Base-by-base conservation (phyloP, 2,797 vertebrate species). In the Aphelocoma californica region DNA sequence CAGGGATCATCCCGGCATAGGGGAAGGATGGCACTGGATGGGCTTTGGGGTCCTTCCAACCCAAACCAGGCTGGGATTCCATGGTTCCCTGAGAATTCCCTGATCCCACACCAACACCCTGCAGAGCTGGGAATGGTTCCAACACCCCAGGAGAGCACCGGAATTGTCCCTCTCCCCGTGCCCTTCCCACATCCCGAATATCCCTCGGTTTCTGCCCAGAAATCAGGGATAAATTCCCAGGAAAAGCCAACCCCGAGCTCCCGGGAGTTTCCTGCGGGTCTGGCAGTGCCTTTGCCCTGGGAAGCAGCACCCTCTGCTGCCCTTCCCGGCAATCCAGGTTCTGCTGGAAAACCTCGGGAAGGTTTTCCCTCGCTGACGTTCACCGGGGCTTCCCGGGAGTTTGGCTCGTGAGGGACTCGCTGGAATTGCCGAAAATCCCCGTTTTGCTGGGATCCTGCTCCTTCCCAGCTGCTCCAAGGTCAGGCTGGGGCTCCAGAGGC, bases 271-370 rank as follows among this genome's bases (percentile, higher is more conserved):
- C 32, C 32, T 0, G 13, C 28, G 4, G 6, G 14, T 5, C 21
- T 6, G 31, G 31, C n/a, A n/a, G 28, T 0, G 67, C 47, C 44
- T 24, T 12, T 38, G 48, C 66, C 83, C 82, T 18, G 92, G 77
- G 70, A 2, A 83, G 92, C 92, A 90, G 93, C 88, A 51, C 86
- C 95, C 93, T 93, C 96, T 95, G 92, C 93, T 45, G 95, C 88
- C 88, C 53, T 69, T 45, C 67, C 32, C 40, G 51, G 72, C 66
- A n/a, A 47, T 24, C 73, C 87, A 4, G 42, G 6, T 5, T 42
- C 40, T 0, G 54, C 58, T 24, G 5, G 1, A 7, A 47, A 70
- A 18, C 36, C 34, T 67, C 70, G 67, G 9, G 15, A 11, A 17
- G 9, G 0, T 9, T 58, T 21, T 13, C 23, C 75, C 36, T 23